Evolutionary conservation across 2,888 invertebrate genomes (phyloP), one percentile per base, ranked within the genome.

Genomic region (Conistra vaccinii): DNA sequence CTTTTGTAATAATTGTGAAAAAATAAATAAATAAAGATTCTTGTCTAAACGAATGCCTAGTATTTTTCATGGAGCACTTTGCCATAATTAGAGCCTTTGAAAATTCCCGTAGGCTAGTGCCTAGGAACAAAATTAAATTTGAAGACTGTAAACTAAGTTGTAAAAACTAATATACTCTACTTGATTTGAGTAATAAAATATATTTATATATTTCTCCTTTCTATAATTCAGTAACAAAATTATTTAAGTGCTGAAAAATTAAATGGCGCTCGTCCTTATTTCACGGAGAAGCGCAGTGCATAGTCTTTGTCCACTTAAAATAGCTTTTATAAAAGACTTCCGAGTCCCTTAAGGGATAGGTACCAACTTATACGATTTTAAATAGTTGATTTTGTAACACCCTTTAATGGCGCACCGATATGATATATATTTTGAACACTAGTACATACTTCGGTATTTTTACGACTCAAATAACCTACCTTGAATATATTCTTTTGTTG

Each of bases 241-340:
- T 29, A n/a, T 45, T 67, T 35, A 29, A n/a, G 17, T 39, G 23
- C 29, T 68, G 9, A 35, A 48, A 55, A 35, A 51, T 35, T 63
- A 63, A 70, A 63, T 32, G 23, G 23, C 32, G 32, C 20, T n/a
- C 71, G 55, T 65, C 68, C 60, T 51, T 77, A 69, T 69, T 69
- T 65, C 48, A 72, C 51, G 23, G 12, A 32, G 23, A n/a, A 57
- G 35, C 14, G 53, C 66, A 62, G 57, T 58, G 61, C 67, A 67
- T 32, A 78, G n/a, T 71, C 81, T 81, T 81, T 77, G 69, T 69
- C 53, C 39, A 60, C 48, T 55, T 60, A 76, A 32, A 58, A 48
- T 53, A 57, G 57, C 72, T 72, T 76, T 81, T 77, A 81, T 55
- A 57, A 3, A 80, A 58, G 51, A 61, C 55, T 60, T 53, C 60